Base-by-base conservation (phyloP, 2,113 vertebrate genomes). In the Mystacornis crossleyi region DNA sequence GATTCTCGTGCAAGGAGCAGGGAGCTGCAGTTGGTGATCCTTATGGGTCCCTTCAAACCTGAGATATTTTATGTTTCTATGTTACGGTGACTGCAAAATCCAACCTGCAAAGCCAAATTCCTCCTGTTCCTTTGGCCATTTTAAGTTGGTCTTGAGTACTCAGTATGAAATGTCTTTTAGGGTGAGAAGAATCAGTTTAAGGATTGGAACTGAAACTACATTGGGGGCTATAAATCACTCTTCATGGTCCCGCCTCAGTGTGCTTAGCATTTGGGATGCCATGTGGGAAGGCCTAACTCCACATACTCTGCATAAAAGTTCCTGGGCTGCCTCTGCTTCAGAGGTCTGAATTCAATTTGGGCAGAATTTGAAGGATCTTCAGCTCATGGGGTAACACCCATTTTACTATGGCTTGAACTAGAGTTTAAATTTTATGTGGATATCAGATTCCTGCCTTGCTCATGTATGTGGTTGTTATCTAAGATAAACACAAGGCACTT, bases 201-300 rank as follows among this genome's bases (percentile, higher is more conserved):
- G 36, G 42, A 13, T 16, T 90, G 23, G 50, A 64, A 81, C 9
- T 51, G 64, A 60, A 86, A 29, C 40, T 54, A 24, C 25, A 12
- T 1, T 60, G 34, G 2, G 9, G 17, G 6, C 0, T 73, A 11
- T 38, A 51, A 77, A 77, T 5, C 1, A 4, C 17, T 57, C 31
- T 65, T n/a, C 8, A 5, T 73, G 36, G 24, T 43, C 8, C 18
- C 10, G 43, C 54, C 62, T 86, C 23, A 23, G 29, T 9, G 1
- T 36, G 3, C 55, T 66, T 11, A 33, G 15, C 25, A 4, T 86
- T 82, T 79, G 47, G 47, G 45, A 65, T 54, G 40, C 34, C 9
- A 3, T 15, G 36, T 20, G 34, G 48, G 40, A 47, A 72, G 20
- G 15, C 4, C 31, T 69, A 34, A n/a, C 16, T 85, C 36, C n/a